These are phyloP conservation scores for Pissodes strobi DNA, from an alignment of 1,140 invertebrate genomes.

Conservation along the genomic window DNA sequence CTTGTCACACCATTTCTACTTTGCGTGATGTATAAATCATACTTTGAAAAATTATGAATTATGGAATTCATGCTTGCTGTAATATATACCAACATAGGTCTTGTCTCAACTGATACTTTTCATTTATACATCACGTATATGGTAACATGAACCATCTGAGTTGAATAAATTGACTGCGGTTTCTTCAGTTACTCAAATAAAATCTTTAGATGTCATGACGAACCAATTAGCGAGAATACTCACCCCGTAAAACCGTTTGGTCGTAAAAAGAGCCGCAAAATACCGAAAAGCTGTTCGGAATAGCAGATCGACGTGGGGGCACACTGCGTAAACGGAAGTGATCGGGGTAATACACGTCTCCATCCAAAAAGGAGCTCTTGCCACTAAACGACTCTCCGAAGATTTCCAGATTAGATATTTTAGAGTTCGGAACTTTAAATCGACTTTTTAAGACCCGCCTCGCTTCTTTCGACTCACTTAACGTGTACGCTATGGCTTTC, in stretches of 20 bases:
- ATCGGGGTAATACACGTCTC: conserved; percentile 38
- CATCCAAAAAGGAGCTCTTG: conserved; percentile 21
- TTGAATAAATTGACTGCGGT: no score
- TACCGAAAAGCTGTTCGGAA: background rate
- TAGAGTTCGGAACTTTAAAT: conserved; percentile 44
- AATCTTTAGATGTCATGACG: no score
- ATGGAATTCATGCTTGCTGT: no score
- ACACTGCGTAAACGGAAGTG: conserved; percentile 25
- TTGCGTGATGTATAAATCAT: no score
- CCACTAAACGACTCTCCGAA: conserved; percentile 46
- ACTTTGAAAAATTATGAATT: no score
- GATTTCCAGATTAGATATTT: conserved; percentile 48
- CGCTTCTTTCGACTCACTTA: conserved; percentile 39
- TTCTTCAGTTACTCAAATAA: no score
- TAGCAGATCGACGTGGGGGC: background rate
- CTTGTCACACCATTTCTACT: no score
- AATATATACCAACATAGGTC: no score
- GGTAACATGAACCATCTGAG: no score
- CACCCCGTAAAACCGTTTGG: background rate
- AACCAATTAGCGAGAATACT: background rate
- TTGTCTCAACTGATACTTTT: no score
- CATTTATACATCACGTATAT: no score
- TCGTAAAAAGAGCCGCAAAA: background rate
- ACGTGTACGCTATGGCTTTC: conserved; percentile 31
- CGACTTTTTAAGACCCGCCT: conserved; percentile 42